Conservation (phyloP, 2,113 vertebrate species). For the Apteryx owenii region DNA sequence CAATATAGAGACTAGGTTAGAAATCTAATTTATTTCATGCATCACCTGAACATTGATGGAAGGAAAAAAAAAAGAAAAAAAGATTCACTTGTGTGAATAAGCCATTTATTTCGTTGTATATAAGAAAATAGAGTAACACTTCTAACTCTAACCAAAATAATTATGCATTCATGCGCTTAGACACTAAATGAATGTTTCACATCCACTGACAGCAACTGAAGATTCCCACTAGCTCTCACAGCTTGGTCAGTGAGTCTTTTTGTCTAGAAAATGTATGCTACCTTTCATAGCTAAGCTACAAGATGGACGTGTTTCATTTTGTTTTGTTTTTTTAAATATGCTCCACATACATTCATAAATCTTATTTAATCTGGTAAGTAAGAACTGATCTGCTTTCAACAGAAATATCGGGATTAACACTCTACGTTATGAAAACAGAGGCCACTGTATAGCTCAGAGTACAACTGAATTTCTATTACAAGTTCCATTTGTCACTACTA, state of each 20-base stretch:
- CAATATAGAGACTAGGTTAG: background rate
- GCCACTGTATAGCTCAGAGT: background rate
- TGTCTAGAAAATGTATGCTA: background rate
- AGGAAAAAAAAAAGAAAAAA: background rate
- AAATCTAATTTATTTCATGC: background rate
- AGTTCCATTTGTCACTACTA: background rate
- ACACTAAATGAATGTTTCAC: background rate
- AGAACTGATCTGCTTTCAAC: background rate
- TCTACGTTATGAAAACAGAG: background rate
- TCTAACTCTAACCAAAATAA: background rate
- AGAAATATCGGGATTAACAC: background rate
- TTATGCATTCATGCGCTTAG: background rate
- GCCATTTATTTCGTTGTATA: background rate
- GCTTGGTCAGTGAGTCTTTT: background rate
- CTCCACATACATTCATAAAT: background rate
- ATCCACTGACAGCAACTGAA: background rate
- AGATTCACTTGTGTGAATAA: background rate
- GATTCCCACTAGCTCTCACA: background rate
- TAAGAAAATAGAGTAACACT: background rate
- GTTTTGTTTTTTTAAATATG: background rate
- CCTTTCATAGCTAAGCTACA: background rate
- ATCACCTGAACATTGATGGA: background rate
- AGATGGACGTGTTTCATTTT: background rate
- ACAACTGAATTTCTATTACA: background rate
- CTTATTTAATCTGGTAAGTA: background rate